Evolutionary conservation across 2,888 invertebrate genomes (phyloP).

Genomic region (Muscina levida): DNA sequence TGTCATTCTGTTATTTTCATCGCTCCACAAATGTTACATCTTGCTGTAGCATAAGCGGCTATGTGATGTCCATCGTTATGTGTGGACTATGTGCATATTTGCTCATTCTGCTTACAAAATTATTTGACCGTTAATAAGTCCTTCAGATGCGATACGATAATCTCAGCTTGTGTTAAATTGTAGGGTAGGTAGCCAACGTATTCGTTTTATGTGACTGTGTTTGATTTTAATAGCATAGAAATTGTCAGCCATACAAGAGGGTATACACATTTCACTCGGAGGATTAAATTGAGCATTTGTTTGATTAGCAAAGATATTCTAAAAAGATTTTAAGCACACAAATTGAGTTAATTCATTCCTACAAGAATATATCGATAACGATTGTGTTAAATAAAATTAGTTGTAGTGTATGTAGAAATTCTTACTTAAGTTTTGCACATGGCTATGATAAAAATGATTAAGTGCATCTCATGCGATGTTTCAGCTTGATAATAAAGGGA

Average conservation of each 20-base stretch:
- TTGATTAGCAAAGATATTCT: conserved; percentile 38
- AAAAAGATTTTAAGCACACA: not conserved
- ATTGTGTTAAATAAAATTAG: no score
- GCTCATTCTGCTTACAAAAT: conserved; percentile 58
- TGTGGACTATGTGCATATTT: conserved; percentile 23
- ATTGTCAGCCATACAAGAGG: conserved; percentile 39
- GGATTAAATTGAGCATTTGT: conserved; percentile 54
- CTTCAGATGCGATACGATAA: conserved; percentile 59
- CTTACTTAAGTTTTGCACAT: no score
- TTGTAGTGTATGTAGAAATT: no score
- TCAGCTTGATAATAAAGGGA: no score
- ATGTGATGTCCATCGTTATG: not conserved
- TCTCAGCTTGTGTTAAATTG: conserved; percentile 52
- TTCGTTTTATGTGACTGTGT: conserved; percentile 33
- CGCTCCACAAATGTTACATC: not conserved
- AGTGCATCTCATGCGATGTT: no score
- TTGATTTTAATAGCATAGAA: conserved; percentile 55
- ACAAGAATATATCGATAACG: not conserved
- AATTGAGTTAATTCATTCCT: no score
- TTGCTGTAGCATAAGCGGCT: not conserved
- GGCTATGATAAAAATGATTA: no score
- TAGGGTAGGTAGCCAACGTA: conserved; percentile 18
- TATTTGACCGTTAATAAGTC: conserved; percentile 64
- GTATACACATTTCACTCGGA: conserved; percentile 41
- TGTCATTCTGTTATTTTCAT: not conserved